Conservation (phyloP, 2,797 vertebrate genomes). For the Tapera naevia region DNA sequence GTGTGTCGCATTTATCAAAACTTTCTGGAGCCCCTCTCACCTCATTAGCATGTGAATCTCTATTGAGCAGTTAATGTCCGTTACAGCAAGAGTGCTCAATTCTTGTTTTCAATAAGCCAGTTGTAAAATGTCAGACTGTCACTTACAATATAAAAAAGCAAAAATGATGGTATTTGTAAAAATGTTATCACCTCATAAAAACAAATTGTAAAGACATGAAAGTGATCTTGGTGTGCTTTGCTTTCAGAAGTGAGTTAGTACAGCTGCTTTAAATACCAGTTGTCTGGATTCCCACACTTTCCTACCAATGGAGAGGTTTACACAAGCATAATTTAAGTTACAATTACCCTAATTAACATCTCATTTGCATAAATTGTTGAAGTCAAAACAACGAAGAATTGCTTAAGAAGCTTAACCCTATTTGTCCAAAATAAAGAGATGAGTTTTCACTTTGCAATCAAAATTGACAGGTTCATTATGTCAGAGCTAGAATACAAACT, state of each 20-base stretch:
- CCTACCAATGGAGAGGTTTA: conserved; percentile 88
- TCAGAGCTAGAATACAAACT: conserved; percentile 43
- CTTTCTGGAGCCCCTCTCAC: conserved; percentile 85
- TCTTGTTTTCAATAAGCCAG: conserved; percentile 86
- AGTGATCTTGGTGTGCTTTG: conserved; percentile 83
- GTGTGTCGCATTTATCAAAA: conserved; percentile 85
- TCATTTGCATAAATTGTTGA: conserved; percentile 98
- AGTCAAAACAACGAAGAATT: conserved; percentile 89
- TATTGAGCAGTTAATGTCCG: conserved; percentile 90
- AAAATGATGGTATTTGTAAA: conserved; percentile 88
- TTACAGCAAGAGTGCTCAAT: conserved; percentile 86
- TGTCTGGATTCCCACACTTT: conserved; percentile 90
- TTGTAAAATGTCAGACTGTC: conserved; percentile 88
- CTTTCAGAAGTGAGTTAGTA: conserved; percentile 82
- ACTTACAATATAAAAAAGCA: conserved; percentile 87
- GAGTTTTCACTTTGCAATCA: conserved; percentile 81
- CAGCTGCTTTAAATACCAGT: conserved; percentile 87
- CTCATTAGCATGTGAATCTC: conserved; percentile 95
- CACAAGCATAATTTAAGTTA: conserved; percentile 93
- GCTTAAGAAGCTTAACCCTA: conserved; percentile 89
- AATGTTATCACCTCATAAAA: conserved; percentile 89
- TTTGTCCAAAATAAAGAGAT: conserved; percentile 87
- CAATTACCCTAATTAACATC: conserved; percentile 95
- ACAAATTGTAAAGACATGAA: conserved; percentile 87
- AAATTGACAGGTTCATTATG: conserved; percentile 77